Base-by-base conservation (phyloP, 2,797 vertebrate genomes). In the Falco cherrug region DNA sequence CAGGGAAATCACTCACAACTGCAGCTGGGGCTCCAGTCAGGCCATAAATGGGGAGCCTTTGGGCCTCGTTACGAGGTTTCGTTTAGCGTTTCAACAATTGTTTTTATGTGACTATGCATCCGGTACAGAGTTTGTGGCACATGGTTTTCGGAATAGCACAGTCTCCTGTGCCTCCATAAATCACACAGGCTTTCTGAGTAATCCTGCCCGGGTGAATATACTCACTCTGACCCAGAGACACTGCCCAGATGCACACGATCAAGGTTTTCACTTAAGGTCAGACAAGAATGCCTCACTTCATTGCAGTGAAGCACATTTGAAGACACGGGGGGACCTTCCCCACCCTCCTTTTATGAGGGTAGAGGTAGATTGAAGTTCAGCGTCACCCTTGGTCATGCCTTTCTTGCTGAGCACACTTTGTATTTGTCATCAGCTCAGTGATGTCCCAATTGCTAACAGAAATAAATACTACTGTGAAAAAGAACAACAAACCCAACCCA, bases 1-100 rank as follows among this genome's bases (percentile, higher is more conserved):
- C 79, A 77, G 89, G 69, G 73, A 82, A 64, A 77, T 79, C 56
- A 4, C 75, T 92, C 82, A 39, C 45, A 70, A 53, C 51, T 0
- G 7, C 90, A 91, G 89, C 91, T 77, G 87, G 91, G 54, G 26
- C 67, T 90, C 28, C 21, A 37, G 17, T 39, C 92, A 74, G 41
- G 9, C 68, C 13, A 3, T 69, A 35, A 51, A 54, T 19, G 45
- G 53, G 91, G 89, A 92, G 28, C 79, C 79, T 53, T 31, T 60
- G 86, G 88, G 64, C 48, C 78, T 50, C 6, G 37, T 37, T 69
- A 76, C 0, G 10, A 51, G 59, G n/a, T 53, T 70, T 33, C 18
- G 0, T 20, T 61, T 12, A 31, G 48, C 10, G 1, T 47, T 70
- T 65, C 39, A 69, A 51, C 29, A 8, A 74, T 71, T 50, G 78